These are phyloP conservation scores for Netelia inedita DNA, from an alignment of 2,888 invertebrate species.

Conservation along the genomic window DNA sequence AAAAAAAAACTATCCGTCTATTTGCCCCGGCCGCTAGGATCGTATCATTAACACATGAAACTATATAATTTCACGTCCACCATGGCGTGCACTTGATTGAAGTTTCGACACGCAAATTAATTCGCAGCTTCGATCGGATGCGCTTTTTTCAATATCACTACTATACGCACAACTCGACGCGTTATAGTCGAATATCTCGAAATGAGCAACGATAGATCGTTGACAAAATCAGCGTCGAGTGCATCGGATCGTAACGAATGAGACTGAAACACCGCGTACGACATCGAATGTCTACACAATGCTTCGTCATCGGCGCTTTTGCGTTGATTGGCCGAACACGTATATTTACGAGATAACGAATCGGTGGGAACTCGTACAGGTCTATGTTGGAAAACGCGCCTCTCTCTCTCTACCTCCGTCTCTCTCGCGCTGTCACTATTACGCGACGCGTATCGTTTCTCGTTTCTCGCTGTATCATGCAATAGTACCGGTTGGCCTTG, in stretches of 20 bases:
- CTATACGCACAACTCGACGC: neutral
- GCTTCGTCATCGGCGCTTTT: conserved; percentile 58
- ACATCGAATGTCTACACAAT: conserved; percentile 21
- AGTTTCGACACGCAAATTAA: neutral
- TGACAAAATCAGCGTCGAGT: neutral
- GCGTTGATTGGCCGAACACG: conserved; percentile 51
- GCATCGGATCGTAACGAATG: neutral
- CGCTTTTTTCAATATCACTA: neutral
- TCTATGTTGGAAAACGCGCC: conserved; percentile 11
- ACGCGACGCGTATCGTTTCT: conserved; percentile 6
- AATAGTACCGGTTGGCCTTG: conserved; percentile 52
- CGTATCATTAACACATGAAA: neutral
- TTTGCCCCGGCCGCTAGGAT: neutral
- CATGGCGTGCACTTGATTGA: neutral
- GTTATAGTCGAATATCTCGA: neutral
- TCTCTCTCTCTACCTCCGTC: conserved; percentile 15
- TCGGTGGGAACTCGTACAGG: conserved; percentile 41
- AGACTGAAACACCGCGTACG: conserved; percentile 30
- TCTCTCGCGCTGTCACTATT: conserved; percentile 1
- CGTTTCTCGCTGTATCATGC: conserved; percentile 35
- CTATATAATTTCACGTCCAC: neutral
- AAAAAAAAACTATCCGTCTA: neutral
- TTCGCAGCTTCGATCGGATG: neutral
- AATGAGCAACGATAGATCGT: neutral
- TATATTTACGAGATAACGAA: conserved; percentile 65